Conservation (phyloP, 2,888 invertebrate species). For the Rhingia rostrata region DNA sequence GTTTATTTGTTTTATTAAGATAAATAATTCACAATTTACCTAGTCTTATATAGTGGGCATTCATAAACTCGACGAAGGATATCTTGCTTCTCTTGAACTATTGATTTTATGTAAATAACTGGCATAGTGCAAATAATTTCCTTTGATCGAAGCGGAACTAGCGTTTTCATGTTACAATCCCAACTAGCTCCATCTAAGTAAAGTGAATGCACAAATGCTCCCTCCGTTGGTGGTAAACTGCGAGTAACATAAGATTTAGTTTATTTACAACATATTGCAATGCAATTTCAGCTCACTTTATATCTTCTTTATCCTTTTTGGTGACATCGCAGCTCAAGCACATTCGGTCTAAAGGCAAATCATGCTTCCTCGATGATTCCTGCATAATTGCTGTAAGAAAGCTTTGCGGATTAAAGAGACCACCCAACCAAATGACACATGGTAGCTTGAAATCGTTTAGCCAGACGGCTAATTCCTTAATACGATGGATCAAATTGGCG, state of each 20-base stretch:
- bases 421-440: slow-evolving; percentile 95
- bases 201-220: slow-evolving; percentile 94
- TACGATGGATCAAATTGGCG: slow-evolving; percentile 91
- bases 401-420: slow-evolving; percentile 98
- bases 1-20: no score
- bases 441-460: slow-evolving; percentile 91
- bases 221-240: slow-evolving; percentile 93
- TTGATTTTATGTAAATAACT: slow-evolving; percentile 94
- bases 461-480: slow-evolving; percentile 94
- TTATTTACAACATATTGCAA: neutral
- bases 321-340: slow-evolving; percentile 97
- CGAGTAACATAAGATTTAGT: neutral
- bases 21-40: slow-evolving; percentile 81
- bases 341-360: slow-evolving; percentile 98
- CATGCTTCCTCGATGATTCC: slow-evolving; percentile 96
- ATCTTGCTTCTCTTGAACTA: slow-evolving; percentile 95
- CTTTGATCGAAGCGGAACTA: slow-evolving; percentile 93
- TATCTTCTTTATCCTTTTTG: slow-evolving; percentile 93
- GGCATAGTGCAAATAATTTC: slow-evolving; percentile 96
- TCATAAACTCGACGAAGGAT: slow-evolving; percentile 91
- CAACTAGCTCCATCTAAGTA: slow-evolving; percentile 98
- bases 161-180: slow-evolving; percentile 91
- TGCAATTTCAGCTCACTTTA: slow-evolving; percentile 85
- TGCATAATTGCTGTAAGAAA: slow-evolving; percentile 99
- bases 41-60: slow-evolving; percentile 97